Conservation (phyloP, 2,113 vertebrate genomes). For the Cervus canadensis region DNA sequence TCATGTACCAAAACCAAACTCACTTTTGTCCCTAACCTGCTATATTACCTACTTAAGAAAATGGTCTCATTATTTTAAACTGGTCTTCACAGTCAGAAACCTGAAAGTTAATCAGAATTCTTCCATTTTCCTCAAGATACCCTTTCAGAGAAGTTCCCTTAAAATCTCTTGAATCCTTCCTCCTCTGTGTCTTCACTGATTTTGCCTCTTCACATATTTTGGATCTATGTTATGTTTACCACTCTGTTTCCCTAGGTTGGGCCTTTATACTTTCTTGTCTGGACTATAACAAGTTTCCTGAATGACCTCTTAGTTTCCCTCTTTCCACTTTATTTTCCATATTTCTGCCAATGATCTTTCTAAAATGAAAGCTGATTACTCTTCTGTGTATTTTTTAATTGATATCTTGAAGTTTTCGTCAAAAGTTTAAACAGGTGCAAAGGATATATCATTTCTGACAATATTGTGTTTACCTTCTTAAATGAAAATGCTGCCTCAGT, state of each 20-base stretch:
- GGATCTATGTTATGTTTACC: neutral
- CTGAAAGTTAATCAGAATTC: neutral
- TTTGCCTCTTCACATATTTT: neutral
- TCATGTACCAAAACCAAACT: neutral
- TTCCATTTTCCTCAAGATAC: neutral
- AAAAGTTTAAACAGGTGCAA: neutral
- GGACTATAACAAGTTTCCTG: neutral
- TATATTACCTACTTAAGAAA: neutral
- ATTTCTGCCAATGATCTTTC: neutral
- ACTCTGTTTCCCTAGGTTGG: neutral
- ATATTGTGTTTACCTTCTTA: neutral
- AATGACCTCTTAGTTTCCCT: neutral
- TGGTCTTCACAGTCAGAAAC: neutral
- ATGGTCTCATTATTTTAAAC: neutral
- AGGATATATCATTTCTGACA: neutral
- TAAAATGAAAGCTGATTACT: slow-evolving; percentile 2
- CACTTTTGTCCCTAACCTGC: neutral
- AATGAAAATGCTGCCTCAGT: neutral
- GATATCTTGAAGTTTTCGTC: neutral
- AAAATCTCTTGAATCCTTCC: neutral
- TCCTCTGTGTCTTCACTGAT: neutral
- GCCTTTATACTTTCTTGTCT: neutral
- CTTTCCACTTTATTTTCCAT: neutral
- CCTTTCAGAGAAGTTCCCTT: neutral
- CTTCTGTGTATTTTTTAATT: slow-evolving; percentile 8